Percentiles rank a stretch among this genome's conserved stretches.
Evolutionary conservation across 2,888 invertebrate genomes (phyloP).

Genomic region (Rhingia campestris): DNA sequence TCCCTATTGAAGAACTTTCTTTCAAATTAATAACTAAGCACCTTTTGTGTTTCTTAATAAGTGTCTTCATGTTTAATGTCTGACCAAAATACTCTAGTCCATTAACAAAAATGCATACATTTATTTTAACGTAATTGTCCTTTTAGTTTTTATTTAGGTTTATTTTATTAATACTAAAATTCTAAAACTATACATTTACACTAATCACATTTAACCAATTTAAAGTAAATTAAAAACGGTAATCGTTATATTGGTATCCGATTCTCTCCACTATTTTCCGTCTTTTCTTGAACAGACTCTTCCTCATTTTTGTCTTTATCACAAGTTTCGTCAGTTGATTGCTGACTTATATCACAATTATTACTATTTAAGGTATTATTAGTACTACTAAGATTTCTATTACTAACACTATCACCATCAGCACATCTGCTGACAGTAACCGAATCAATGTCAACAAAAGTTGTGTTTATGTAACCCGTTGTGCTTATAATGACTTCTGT

Average conservation of each 20-base stretch:
- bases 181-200: conserved; percentile 9
- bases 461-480: conserved; percentile 55
- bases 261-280: conserved; percentile 21
- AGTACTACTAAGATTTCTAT: conserved; percentile 3
- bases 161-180: conserved; percentile 3
- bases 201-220: not conserved
- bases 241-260: conserved; percentile 15
- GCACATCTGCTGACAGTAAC: conserved; percentile 8
- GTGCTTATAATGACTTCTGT: conserved; percentile 66
- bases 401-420: conserved; percentile 22
- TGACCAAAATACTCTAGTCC: no score
- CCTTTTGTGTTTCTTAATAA: no score
- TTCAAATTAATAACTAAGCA: no score
- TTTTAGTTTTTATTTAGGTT: conserved; percentile 3
- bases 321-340: conserved; percentile 23
- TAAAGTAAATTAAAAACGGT: not conserved
- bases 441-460: conserved; percentile 45
- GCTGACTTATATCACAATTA: conserved; percentile 56
- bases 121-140: no score
- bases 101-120: no score
- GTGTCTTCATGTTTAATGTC: no score
- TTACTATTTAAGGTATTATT: conserved; percentile 17
- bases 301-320: conserved; percentile 35
- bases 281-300: conserved; percentile 22
- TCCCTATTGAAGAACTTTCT: no score